Conservation (phyloP, 2,888 invertebrate genomes). For the Silvanus unidentatus region DNA sequence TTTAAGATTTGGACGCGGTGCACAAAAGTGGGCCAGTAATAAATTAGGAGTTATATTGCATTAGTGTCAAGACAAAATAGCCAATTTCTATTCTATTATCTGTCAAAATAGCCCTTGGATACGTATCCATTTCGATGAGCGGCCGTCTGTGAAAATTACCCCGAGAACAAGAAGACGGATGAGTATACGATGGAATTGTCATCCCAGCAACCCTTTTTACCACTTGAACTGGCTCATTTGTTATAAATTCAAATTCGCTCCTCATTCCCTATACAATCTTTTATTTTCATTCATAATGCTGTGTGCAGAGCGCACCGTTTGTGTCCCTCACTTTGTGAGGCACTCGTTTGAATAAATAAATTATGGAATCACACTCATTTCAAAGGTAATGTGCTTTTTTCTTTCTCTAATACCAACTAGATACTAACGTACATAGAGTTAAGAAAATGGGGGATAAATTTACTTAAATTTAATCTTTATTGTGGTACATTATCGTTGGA, state of each 20-base stretch:
- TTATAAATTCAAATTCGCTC: constrained; percentile 26
- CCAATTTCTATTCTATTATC: constrained; percentile 44
- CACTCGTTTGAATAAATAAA: neutral
- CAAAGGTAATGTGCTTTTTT: too few relatives aligned
- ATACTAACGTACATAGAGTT: too few relatives aligned
- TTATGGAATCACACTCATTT: too few relatives aligned
- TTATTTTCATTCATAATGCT: constrained; percentile 18
- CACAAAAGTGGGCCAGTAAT: constrained; percentile 9
- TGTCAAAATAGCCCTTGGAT: constrained; percentile 39
- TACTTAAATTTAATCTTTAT: constrained; percentile 6
- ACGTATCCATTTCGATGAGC: constrained; percentile 25
- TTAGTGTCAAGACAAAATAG: constrained; percentile 35
- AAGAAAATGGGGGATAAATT: constrained; percentile 2
- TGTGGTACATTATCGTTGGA: constrained; percentile 6
- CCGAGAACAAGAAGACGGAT: constrained; percentile 25
- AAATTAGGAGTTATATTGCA: constrained; percentile 29
- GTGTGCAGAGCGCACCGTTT: neutral
- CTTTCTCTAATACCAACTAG: constrained; percentile 2
- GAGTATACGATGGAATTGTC: constrained; percentile 8
- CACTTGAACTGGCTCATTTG: constrained; percentile 19
- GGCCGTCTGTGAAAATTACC: constrained; percentile 35
- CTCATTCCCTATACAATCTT: constrained; percentile 7
- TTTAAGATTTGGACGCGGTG: too few relatives aligned
- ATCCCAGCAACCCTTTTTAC: neutral
- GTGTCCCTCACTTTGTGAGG: too few relatives aligned